A percentile compares a stretch with the other conserved stretches of the same genome.
phyloP scores from a whole-genome alignment of 1,140 invertebrate genomes.

The Schlechtendalia chinensis region DNA sequence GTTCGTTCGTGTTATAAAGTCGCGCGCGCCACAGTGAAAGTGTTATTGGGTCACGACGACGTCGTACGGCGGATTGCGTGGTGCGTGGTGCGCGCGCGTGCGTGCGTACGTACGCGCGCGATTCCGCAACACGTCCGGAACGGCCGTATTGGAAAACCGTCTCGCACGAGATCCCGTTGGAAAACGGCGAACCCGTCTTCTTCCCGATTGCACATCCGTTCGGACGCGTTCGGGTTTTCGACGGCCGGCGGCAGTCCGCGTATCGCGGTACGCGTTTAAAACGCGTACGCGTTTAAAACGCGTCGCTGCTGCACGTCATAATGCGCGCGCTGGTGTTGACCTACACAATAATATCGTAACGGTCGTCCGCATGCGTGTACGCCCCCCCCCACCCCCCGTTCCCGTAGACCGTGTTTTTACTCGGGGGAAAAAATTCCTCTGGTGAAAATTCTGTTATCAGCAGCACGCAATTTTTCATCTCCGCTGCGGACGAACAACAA shows the following conservation, averaged over 20 bases:
- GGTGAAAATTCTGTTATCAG: too few species aligned
- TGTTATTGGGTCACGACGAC: slow-evolving; percentile 21
- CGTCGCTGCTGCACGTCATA: background rate
- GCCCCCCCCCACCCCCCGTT: background rate
- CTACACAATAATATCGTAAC: slow-evolving; percentile 2
- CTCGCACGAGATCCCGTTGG: background rate
- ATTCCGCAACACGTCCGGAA: background rate
- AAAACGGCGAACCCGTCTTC: background rate
- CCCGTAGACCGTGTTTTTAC: background rate
- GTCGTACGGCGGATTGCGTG: too few species aligned
- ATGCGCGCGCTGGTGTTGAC: background rate
- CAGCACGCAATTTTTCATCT: too few species aligned
- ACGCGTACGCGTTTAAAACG: too few species aligned
- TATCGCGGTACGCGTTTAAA: too few species aligned
- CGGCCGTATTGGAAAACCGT: too few species aligned
- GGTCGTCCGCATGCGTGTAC: background rate
- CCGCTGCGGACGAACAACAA: too few species aligned
- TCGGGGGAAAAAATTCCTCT: too few species aligned
- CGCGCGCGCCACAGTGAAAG: slow-evolving; percentile 15
- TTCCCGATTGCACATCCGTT: background rate
- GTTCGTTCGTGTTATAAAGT: background rate
- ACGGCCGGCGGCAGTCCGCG: background rate
- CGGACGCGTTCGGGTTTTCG: too few species aligned
- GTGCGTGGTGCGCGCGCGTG: background rate
- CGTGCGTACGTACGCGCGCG: background rate